A percentile compares a stretch with the other conserved stretches of the same genome.
These are phyloP conservation scores for Platysteira castanea DNA, from an alignment of 2,113 vertebrate species.

Conservation along the genomic window DNA sequence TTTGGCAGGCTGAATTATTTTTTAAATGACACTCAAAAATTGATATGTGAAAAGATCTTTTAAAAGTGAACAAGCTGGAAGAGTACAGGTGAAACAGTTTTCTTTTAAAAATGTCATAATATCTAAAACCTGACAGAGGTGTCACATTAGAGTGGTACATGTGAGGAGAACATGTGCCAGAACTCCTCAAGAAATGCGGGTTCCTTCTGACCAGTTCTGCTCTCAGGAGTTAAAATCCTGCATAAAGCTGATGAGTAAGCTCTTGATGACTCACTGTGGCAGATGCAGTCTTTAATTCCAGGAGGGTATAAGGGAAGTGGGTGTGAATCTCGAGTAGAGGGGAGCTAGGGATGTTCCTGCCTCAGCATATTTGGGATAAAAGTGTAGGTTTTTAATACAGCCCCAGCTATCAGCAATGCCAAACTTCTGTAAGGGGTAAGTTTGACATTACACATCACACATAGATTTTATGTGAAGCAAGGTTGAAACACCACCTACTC, in stretches of 20 bases:
- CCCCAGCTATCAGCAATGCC: constrained; percentile 1
- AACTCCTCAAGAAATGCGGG: neutral
- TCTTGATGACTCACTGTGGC: constrained; percentile 52
- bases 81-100: neutral
- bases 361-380: constrained; percentile 31
- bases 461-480: constrained; percentile 22
- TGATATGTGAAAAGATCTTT: neutral
- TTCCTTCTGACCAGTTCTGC: constrained; percentile 22
- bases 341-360: constrained; percentile 36
- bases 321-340: constrained; percentile 40
- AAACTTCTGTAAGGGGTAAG: constrained; percentile 17
- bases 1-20: neutral
- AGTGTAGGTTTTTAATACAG: constrained; percentile 24
- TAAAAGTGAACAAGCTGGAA: neutral
- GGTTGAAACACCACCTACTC: constrained; percentile 61
- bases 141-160: neutral
- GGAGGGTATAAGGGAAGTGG: constrained; percentile 35
- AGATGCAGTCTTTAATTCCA: constrained; percentile 55
- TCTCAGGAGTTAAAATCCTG: constrained; percentile 46
- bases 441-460: constrained; percentile 46
- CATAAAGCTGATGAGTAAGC: constrained; percentile 60
- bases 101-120: neutral
- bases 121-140: neutral
- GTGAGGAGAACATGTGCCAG: neutral
- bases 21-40: neutral